Conservation (phyloP, 2,888 invertebrate species). For the Philereme vetulata region DNA sequence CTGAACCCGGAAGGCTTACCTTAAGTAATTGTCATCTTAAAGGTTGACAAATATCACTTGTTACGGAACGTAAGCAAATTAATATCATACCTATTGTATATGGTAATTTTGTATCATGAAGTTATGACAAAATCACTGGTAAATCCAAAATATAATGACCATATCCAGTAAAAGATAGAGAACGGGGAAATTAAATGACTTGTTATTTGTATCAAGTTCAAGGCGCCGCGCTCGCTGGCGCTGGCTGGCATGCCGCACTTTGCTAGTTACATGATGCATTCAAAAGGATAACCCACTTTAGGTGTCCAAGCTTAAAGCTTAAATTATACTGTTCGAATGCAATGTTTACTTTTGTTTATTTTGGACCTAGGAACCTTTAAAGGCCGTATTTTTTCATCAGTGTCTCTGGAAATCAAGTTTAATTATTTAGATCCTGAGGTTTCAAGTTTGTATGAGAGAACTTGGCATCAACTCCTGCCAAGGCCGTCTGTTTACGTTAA, state of each 20-base stretch:
- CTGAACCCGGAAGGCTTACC: slow-evolving; percentile 74
- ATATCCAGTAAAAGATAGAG: slow-evolving; percentile 14
- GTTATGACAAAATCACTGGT: slow-evolving; percentile 18
- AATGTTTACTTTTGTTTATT: slow-evolving; percentile 46
- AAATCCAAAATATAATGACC: background rate
- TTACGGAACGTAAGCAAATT: background rate
- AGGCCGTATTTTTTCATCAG: slow-evolving; percentile 59
- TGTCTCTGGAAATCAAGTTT: slow-evolving; percentile 64
- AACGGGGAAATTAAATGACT: slow-evolving; percentile 43
- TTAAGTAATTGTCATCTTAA: slow-evolving; percentile 47
- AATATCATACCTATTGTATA: too few relatives aligned
- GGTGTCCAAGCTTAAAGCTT: slow-evolving; percentile 42
- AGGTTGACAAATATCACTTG: background rate
- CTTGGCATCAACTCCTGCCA: slow-evolving; percentile 51
- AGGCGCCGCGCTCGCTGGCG: slow-evolving; percentile 44
- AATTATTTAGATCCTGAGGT: slow-evolving; percentile 57
- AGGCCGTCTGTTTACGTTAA: slow-evolving; percentile 56
- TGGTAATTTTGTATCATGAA: background rate
- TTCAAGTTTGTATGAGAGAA: slow-evolving; percentile 47
- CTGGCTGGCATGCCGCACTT: slow-evolving; percentile 48
- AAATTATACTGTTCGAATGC: slow-evolving; percentile 41
- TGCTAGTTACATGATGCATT: slow-evolving; percentile 42
- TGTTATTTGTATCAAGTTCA: slow-evolving; percentile 54
- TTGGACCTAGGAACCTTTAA: slow-evolving; percentile 67
- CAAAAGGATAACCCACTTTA: slow-evolving; percentile 36